Conservation (phyloP, 2,113 vertebrate genomes). For the Myrmecophaga tridactyla region DNA sequence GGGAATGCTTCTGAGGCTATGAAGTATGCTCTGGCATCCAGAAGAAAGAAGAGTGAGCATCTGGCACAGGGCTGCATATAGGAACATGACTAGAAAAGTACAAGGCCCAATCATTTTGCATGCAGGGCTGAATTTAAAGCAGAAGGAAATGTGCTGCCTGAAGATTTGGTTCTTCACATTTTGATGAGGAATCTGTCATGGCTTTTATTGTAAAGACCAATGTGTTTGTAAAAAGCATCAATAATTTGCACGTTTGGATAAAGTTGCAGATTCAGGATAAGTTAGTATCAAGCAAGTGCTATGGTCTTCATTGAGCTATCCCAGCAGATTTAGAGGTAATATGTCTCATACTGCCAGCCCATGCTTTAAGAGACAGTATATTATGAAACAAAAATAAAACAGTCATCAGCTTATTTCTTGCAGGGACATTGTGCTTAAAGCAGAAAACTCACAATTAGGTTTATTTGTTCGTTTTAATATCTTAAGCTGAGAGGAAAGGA, state of each 20-base stretch:
- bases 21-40: constrained; percentile 19
- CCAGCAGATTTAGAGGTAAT: background rate
- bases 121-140: constrained; percentile 3
- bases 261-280: constrained; percentile 27
- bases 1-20: background rate
- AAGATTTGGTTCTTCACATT: constrained; percentile 10
- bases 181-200: constrained; percentile 54
- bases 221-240: constrained; percentile 38
- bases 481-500: background rate
- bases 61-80: constrained; percentile 16
- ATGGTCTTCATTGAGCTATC: background rate
- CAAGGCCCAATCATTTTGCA: background rate
- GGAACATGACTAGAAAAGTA: background rate
- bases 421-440: background rate
- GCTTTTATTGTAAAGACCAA: constrained; percentile 39
- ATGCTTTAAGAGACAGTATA: background rate
- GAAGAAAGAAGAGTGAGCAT: constrained; percentile 47
- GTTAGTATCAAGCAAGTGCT: background rate
- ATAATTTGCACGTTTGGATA: constrained; percentile 17
- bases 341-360: background rate
- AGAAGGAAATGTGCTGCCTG: constrained; percentile 39
- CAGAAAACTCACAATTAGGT: background rate
- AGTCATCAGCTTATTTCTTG: background rate
- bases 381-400: background rate
- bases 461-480: background rate